A percentile compares a stretch with the other conserved stretches of the same genome.
These are phyloP conservation scores for Antedon mediterranea DNA, from an alignment of 53 echinoderm and acorn worm species.

Conservation along the genomic window DNA sequence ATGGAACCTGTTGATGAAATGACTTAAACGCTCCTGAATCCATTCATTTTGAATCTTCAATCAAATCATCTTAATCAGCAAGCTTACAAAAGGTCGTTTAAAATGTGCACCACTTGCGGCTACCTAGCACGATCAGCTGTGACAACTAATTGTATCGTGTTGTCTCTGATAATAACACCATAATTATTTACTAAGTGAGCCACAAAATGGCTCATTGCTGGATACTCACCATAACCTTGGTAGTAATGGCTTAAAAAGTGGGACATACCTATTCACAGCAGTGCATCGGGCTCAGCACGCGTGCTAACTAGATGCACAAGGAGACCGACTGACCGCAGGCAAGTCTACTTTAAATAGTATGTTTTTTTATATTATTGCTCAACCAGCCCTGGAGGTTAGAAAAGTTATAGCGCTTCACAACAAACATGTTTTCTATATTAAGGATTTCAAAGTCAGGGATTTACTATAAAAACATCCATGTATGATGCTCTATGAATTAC, in stretches of 20 bases:
- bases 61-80: background rate
- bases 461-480: too few relatives aligned
- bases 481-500: too few relatives aligned
- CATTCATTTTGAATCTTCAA: background rate
- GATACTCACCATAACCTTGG: background rate
- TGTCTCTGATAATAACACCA: background rate
- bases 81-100: background rate
- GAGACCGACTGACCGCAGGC: too few relatives aligned
- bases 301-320: background rate
- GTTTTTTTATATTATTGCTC: too few relatives aligned
- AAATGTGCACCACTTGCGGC: background rate
- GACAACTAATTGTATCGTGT: background rate
- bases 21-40: background rate
- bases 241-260: background rate
- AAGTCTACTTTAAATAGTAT: too few relatives aligned
- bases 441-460: too few relatives aligned
- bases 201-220: background rate
- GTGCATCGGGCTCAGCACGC: background rate
- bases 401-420: background rate
- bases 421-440: background rate
- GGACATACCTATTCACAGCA: background rate
- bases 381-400: background rate
- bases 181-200: background rate
- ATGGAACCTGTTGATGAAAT: background rate
- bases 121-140: background rate